Base-by-base conservation (phyloP, 2,888 invertebrate species). In the Malachius bipustulatus region DNA sequence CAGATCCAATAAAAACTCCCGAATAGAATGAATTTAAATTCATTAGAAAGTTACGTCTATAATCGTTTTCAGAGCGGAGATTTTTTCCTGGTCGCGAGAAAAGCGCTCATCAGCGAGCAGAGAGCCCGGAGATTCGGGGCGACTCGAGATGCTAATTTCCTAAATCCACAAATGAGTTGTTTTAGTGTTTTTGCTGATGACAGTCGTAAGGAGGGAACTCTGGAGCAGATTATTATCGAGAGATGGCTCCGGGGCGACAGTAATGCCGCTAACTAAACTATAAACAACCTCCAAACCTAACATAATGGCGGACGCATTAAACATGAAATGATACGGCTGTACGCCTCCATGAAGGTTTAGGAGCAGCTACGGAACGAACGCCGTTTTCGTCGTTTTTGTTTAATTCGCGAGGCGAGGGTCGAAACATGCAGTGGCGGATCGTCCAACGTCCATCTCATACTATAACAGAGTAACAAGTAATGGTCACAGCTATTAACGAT, bases 301-400 rank as follows among this genome's bases (percentile, higher is more conserved):
- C 58, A 57, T 57, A 59, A 57, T 59, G 56, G 57, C 57, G 57
- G 57, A 58, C 57, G 57, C 57, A 59, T 59, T 59, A 59, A 57
- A 57, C 58, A 59, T 58, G 55, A n/a, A n/a, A n/a, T n/a, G n/a
- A n/a, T n/a, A n/a, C n/a, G n/a, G n/a, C n/a, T n/a, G n/a, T n/a
- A n/a, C n/a, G n/a, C n/a, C n/a, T n/a, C n/a, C n/a, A n/a, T n/a
- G n/a, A n/a, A n/a, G n/a, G n/a, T n/a, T n/a, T n/a, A n/a, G n/a
- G n/a, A n/a, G n/a, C n/a, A n/a, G n/a, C n/a, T n/a, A n/a, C n/a
- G n/a, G n/a, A n/a, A n/a, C n/a, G n/a, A n/a, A n/a, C n/a, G n/a
- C n/a, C n/a, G n/a, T n/a, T n/a, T n/a, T n/a, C n/a, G n/a, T n/a
- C n/a, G n/a, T n/a, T n/a, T n/a, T n/a, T n/a, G n/a, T n/a, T n/a